Percentiles rank a stretch among this genome's conserved stretches.
Conservation (phyloP, 2,888 invertebrate genomes). For the Salpingus planirostris region DNA sequence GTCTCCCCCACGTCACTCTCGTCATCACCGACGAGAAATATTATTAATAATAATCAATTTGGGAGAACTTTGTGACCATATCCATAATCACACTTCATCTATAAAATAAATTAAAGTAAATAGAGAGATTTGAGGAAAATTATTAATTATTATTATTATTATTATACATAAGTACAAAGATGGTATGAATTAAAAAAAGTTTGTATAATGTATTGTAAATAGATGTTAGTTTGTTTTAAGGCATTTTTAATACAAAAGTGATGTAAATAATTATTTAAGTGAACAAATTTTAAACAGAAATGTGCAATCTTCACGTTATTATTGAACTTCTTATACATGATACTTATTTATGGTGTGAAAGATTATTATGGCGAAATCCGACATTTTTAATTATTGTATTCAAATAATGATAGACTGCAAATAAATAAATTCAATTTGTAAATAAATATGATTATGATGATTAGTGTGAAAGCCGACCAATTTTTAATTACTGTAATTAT, state of each 20-base stretch:
- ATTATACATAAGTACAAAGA: slow-evolving; percentile 41
- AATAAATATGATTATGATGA: slow-evolving; percentile 13
- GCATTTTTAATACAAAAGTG: slow-evolving; percentile 35
- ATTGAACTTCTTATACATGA: slow-evolving; percentile 6
- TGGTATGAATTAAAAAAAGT: no score
- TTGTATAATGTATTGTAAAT: slow-evolving; percentile 41
- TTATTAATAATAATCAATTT: no score
- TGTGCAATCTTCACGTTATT: slow-evolving; percentile 34
- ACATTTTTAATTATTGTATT: no score
- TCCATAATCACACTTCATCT: no score
- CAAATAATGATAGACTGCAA: slow-evolving; percentile 25
- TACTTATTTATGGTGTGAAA: slow-evolving; percentile 23
- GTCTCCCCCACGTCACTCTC: no score
- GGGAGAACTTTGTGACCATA: no score
- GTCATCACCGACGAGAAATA: no score
- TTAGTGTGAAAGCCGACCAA: slow-evolving; percentile 27
- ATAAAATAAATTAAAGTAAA: no score
- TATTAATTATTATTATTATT: no score
- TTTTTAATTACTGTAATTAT: no score
- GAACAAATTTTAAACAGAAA: slow-evolving; percentile 25
- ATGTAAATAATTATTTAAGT: slow-evolving; percentile 37
- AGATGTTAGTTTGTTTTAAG: slow-evolving; percentile 37
- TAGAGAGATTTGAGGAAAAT: no score
- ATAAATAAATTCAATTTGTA: slow-evolving; percentile 20
- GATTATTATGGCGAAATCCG: no score